phyloP scores from a whole-genome alignment of 1,140 invertebrate genomes.

The Aphelenchoides besseyi region DNA sequence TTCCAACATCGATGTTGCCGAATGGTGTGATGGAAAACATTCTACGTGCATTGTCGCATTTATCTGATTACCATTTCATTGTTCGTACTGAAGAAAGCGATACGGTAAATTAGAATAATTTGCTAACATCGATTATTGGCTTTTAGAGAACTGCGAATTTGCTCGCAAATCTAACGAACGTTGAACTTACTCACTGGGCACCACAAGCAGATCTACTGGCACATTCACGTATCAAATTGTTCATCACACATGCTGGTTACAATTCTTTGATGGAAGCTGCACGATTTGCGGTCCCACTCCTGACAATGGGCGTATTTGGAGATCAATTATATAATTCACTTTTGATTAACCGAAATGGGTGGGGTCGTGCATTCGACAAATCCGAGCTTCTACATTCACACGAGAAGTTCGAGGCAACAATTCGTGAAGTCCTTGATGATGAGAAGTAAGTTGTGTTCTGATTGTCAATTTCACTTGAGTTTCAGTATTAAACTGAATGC shows the following conservation, averaged over 20 bases:
- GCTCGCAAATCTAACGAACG: slow-evolving; percentile 24
- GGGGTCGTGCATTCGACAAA: slow-evolving; percentile 39
- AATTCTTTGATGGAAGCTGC: slow-evolving; percentile 44
- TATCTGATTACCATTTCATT: slow-evolving; percentile 41
- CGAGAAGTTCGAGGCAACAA: slow-evolving; percentile 11
- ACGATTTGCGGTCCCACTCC: slow-evolving; percentile 33
- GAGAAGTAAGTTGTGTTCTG: slow-evolving; percentile 26
- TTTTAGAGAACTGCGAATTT: not conserved
- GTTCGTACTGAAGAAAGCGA: slow-evolving; percentile 39
- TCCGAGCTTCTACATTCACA: not conserved
- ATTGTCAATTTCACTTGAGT: no score
- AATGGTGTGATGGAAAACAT: slow-evolving; percentile 26
- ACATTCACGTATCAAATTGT: slow-evolving; percentile 36
- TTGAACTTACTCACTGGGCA: slow-evolving; percentile 31
- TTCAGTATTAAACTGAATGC: slow-evolving; percentile 24
- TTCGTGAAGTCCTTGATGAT: slow-evolving; percentile 35
- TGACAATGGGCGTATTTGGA: slow-evolving; percentile 39
- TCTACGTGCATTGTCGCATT: slow-evolving; percentile 25
- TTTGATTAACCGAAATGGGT: slow-evolving; percentile 38
- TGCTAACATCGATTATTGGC: not conserved
- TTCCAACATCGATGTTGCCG: slow-evolving; percentile 22
- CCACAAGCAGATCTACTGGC: slow-evolving; percentile 36
- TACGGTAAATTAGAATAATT: slow-evolving; percentile 11
- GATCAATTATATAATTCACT: slow-evolving; percentile 42
- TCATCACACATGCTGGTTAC: slow-evolving; percentile 53